These are phyloP conservation scores for Corythornis leucogaster DNA, from an alignment of 2,797 vertebrate genomes.

Conservation along the genomic window DNA sequence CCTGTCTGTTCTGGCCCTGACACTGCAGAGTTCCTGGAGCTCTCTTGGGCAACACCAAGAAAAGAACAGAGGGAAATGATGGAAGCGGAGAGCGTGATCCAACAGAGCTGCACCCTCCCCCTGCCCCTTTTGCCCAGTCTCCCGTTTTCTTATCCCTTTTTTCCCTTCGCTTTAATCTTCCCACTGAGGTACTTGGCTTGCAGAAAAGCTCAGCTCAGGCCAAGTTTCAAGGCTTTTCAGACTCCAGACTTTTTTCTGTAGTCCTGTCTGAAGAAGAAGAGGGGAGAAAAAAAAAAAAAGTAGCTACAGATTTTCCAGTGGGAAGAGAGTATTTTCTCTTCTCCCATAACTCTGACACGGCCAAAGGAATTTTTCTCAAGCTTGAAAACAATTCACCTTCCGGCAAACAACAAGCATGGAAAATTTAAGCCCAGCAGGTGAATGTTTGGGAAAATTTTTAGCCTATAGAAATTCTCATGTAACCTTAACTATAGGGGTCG, in stretches of 20 bases:
- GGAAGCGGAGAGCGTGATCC: neutral
- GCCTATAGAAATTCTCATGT: slow-evolving; percentile 46
- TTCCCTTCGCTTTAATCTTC: slow-evolving; percentile 23
- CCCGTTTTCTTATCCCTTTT: slow-evolving; percentile 15
- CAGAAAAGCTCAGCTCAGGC: slow-evolving; percentile 1
- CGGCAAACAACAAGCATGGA: slow-evolving; percentile 68
- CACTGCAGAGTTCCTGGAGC: neutral
- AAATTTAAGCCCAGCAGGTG: slow-evolving; percentile 72
- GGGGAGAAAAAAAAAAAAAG: neutral
- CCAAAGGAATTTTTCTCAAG: slow-evolving; percentile 72
- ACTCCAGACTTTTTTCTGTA: slow-evolving; percentile 41
- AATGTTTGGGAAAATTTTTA: slow-evolving; percentile 64
- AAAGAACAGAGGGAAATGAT: neutral
- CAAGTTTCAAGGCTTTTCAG: slow-evolving; percentile 60
- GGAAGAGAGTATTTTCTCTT: slow-evolving; percentile 66
- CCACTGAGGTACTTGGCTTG: slow-evolving; percentile 29
- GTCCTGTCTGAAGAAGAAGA: slow-evolving; percentile 21
- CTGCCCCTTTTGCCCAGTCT: neutral
- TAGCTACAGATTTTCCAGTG: slow-evolving; percentile 68
- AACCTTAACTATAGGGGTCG: slow-evolving; percentile 60
- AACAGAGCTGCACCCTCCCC: neutral
- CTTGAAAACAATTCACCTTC: slow-evolving; percentile 71
- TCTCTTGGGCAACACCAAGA: neutral
- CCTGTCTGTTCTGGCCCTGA: accelerated
- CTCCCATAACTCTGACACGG: slow-evolving; percentile 61